Conservation (phyloP, 2,113 vertebrate genomes). For the Ailurus styani region DNA sequence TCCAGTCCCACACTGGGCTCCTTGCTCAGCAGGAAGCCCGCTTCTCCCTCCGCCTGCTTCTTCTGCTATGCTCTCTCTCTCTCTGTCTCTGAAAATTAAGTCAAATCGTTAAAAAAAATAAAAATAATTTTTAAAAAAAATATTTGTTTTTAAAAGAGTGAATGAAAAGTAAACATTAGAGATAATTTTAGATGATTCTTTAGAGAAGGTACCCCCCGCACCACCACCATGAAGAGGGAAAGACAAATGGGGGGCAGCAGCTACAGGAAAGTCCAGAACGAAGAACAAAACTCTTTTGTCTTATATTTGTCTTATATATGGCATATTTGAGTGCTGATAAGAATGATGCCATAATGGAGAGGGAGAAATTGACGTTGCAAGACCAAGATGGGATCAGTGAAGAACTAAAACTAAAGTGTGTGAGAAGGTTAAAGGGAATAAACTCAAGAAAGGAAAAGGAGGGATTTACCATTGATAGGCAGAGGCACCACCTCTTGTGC, state of each 20-base stretch:
- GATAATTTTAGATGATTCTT: background rate
- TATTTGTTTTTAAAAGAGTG: background rate
- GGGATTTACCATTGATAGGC: background rate
- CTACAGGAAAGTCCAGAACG: background rate
- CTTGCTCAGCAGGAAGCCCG: too few relatives aligned
- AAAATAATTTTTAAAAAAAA: too few relatives aligned
- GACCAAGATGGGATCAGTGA: background rate
- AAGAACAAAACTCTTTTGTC: background rate
- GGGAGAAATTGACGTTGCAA: background rate
- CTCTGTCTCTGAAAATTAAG: too few relatives aligned
- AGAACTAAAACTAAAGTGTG: background rate
- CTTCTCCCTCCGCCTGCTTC: too few relatives aligned
- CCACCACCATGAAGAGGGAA: background rate
- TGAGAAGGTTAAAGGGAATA: background rate
- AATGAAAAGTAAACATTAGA: background rate
- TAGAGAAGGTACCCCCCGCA: background rate
- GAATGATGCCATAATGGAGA: background rate
- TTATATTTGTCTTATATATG: background rate
- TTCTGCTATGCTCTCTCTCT: too few relatives aligned
- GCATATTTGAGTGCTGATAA: background rate
- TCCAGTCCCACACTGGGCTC: too few relatives aligned
- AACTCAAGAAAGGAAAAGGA: background rate
- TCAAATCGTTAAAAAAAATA: too few relatives aligned
- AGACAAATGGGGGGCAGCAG: background rate
- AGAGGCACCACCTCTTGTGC: background rate